Evolutionary conservation across 1,140 invertebrate genomes (phyloP), one percentile per base, ranked within the genome.

Genomic region (Zaprionus camerounensis): DNA sequence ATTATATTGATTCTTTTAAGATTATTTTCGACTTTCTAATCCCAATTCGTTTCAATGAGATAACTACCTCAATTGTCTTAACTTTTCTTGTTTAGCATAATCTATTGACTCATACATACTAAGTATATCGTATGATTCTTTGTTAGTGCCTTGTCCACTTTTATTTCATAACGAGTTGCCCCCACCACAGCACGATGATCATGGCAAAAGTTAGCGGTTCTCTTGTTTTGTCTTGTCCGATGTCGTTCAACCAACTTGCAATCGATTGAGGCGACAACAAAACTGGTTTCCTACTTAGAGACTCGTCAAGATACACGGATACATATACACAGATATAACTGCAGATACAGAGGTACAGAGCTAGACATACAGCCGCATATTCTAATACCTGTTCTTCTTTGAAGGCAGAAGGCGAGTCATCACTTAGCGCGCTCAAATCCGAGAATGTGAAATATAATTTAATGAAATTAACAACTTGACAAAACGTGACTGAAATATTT

Each of bases 221-320:
- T 44, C 55, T 71, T 65, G 59, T 58, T 61, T n/a, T 64, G 36
- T 15, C 31, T 61, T 36, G 65, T 24, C 9, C 28, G 38, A 62
- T 46, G 72, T 51, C 53, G 73, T 76, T 76, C 49, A 64, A 76
- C 67, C 64, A 58, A 70, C 67, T 17, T 72, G 73, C 68, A 71
- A 71, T 76, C 73, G 64, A 61, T 65, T 75, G 44, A n/a, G 62
- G 62, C 62, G 73, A 55, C 69, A 72, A 71, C 11, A 22, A 71
- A 76, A 71, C 61, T 44, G 69, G 69, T 71, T 76, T 53, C 7
- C 34, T 31, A 63, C 46, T 55, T 26, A 58, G 41, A 66, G 31
- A 69, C 38, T 56, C 49, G 13, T 17, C 46, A 15, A 53, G 6
- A 17, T 34, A 66, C 17, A 64, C 20, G 7, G 13, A 58, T 31